phyloP scores from a whole-genome alignment of 2,113 vertebrate genomes.

The Alethe diademata region DNA sequence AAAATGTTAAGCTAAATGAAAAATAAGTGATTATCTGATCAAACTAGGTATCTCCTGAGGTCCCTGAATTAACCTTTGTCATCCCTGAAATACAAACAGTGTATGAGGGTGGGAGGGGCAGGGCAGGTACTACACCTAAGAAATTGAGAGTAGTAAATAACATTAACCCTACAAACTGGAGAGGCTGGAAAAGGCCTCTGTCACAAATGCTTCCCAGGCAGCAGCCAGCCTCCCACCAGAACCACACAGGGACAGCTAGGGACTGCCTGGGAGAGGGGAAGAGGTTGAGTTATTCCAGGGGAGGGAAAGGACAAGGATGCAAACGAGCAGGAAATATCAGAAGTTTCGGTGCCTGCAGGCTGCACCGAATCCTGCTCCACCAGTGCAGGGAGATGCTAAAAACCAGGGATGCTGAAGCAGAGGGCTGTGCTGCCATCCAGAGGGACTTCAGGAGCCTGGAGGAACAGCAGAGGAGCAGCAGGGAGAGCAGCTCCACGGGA shows the following conservation, averaged over 20 bases:
- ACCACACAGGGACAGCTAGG: neutral
- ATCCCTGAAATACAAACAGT: neutral
- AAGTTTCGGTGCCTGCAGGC: rapidly evolving
- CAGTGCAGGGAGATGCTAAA: neutral
- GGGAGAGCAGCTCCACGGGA: neutral
- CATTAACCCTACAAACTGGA: neutral
- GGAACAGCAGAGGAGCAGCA: neutral
- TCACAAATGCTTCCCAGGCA: neutral
- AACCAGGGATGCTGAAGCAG: neutral
- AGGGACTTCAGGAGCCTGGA: neutral
- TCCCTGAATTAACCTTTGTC: neutral
- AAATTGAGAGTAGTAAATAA: neutral
- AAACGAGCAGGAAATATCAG: rapidly evolving
- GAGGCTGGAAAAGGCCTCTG: neutral
- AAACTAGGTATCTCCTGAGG: neutral
- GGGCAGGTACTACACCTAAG: neutral
- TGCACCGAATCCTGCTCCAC: neutral
- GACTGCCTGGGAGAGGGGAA: neutral
- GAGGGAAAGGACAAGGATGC: neutral
- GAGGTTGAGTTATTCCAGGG: neutral
- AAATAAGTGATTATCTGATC: neutral
- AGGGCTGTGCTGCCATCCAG: conserved; percentile 61
- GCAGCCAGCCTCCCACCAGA: neutral
- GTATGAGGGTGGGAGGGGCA: no score
- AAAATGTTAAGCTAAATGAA: neutral